phyloP scores from a whole-genome alignment of 2,888 invertebrate genomes.

The Dioctria rufipes region DNA sequence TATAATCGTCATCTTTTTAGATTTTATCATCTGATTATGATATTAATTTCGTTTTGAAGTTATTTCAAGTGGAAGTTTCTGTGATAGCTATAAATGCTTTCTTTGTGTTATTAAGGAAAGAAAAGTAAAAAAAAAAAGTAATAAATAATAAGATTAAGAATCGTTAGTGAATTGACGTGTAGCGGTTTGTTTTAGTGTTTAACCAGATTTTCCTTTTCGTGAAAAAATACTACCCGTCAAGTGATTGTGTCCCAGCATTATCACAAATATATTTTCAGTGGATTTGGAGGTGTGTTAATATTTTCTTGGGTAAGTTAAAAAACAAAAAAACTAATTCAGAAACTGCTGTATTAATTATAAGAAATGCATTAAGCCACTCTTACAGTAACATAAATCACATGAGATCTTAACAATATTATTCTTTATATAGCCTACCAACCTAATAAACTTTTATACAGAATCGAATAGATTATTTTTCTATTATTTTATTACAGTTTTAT shows the following conservation, averaged over 20 bases:
- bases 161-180: slow-evolving; percentile 3
- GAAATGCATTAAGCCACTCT: too few species aligned
- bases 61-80: slow-evolving; percentile 9
- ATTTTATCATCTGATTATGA: not conserved
- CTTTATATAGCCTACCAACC: too few species aligned
- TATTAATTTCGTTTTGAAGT: slow-evolving; percentile 3
- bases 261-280: not conserved
- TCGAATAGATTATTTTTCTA: too few species aligned
- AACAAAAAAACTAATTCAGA: too few species aligned
- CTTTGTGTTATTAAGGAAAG: not conserved
- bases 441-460: too few species aligned
- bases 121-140: not conserved
- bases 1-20: not conserved
- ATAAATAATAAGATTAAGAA: slow-evolving; percentile 21
- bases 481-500: not conserved
- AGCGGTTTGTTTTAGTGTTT: not conserved
- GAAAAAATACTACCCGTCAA: not conserved
- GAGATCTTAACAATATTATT: too few species aligned
- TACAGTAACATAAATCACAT: not conserved
- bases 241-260: not conserved
- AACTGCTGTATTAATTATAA: too few species aligned
- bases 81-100: slow-evolving; percentile 1
- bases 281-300: not conserved
- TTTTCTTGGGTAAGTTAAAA: not conserved
- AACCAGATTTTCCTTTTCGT: not conserved